These are phyloP conservation scores for Eurystomus gularis DNA, from an alignment of 2,113 vertebrate genomes.

Conservation along the genomic window DNA sequence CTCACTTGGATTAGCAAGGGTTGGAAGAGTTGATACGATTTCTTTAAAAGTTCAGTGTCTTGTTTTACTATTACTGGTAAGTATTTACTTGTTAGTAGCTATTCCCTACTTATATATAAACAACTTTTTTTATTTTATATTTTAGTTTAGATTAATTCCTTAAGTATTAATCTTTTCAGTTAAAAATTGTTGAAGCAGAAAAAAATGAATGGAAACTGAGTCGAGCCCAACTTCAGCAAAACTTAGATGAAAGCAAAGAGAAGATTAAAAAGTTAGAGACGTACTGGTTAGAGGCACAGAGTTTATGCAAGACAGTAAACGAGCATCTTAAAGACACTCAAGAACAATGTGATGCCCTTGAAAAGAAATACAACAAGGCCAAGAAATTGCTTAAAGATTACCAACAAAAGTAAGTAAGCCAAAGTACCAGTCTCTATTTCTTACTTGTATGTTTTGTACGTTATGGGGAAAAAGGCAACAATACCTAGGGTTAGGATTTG, in stretches of 20 bases:
- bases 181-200: conserved; percentile 78
- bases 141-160: conserved; percentile 11
- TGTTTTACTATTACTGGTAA: background rate
- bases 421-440: background rate
- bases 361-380: conserved; percentile 92
- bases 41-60: background rate
- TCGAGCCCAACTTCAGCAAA: conserved; percentile 81
- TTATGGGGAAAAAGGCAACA: background rate
- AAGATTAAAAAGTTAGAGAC: conserved; percentile 87
- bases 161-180: conserved; percentile 69
- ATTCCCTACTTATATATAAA: background rate
- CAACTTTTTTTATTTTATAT: background rate
- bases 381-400: conserved; percentile 92
- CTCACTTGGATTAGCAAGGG: background rate
- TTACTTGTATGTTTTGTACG: background rate
- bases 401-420: conserved; percentile 86
- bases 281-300: conserved; percentile 90
- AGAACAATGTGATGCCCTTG: conserved; percentile 84
- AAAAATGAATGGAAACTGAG: conserved; percentile 78
- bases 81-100: background rate
- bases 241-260: conserved; percentile 82
- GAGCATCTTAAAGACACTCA: conserved; percentile 87
- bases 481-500: background rate
- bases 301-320: conserved; percentile 86
- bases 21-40: background rate